Conservation (phyloP, 2,113 vertebrate genomes). For the Himantopus leucocephalus region DNA sequence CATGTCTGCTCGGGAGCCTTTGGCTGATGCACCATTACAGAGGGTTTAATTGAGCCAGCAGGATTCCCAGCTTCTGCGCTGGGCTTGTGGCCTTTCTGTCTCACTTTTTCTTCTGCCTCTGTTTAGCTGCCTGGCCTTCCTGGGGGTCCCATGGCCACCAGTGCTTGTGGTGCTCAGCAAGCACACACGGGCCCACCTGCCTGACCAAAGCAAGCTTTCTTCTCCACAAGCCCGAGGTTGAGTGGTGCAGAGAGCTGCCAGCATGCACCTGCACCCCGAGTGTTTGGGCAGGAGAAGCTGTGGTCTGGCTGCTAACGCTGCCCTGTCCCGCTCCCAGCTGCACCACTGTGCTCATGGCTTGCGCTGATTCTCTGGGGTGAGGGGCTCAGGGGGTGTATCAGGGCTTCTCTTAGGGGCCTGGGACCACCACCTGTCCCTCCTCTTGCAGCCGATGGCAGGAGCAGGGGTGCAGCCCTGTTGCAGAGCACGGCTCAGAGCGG, state of each 20-base stretch:
- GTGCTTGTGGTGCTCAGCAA: background rate
- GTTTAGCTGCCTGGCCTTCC: background rate
- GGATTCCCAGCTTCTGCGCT: background rate
- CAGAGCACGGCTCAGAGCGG: fast-evolving
- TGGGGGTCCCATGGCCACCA: background rate
- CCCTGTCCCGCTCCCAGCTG: background rate
- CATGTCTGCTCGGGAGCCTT: background rate
- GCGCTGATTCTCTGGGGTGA: background rate
- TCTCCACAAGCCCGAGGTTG: background rate
- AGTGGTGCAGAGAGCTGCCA: background rate
- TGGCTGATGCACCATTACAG: background rate
- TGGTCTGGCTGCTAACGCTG: background rate
- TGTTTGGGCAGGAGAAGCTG: background rate
- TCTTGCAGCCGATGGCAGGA: background rate
- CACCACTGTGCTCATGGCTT: background rate
- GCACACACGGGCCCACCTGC: background rate
- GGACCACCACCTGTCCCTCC: fast-evolving
- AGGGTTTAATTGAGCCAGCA: background rate
- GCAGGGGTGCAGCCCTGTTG: fast-evolving
- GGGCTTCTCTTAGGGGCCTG: background rate
- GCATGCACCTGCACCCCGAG: fast-evolving
- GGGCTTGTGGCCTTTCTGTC: background rate
- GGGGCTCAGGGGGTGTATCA: background rate
- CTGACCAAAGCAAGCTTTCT: background rate
- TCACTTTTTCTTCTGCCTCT: background rate